phyloP scores from a whole-genome alignment of 2,888 invertebrate species.

The Luffia ferchaultella region DNA sequence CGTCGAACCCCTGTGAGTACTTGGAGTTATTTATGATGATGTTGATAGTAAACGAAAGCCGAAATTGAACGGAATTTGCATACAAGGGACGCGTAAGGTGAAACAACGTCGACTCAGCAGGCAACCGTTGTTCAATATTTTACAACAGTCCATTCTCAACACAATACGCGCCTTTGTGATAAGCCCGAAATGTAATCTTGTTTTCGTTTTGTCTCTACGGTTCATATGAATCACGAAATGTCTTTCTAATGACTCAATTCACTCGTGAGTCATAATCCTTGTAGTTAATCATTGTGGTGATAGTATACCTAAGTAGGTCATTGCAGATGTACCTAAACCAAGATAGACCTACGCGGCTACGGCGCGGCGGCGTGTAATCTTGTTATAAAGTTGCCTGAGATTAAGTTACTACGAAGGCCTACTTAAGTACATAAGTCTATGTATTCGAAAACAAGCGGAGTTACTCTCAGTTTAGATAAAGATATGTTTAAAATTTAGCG shows the following conservation, averaged over 20 bases:
- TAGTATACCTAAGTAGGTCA: background rate
- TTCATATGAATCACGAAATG: background rate
- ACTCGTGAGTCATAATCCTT: background rate
- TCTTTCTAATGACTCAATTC: background rate
- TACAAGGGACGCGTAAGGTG: constrained; percentile 32
- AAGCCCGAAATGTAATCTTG: background rate
- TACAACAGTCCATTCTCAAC: constrained; percentile 4
- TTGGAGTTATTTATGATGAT: constrained; percentile 31
- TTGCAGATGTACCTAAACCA: background rate
- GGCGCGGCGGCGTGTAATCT: background rate
- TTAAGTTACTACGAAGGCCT: background rate
- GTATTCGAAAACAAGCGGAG: too few relatives aligned
- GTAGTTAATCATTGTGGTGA: background rate
- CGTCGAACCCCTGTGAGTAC: constrained; percentile 21
- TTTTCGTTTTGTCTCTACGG: background rate
- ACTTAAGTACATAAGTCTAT: too few relatives aligned
- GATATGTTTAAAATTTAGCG: too few relatives aligned
- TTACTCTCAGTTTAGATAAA: too few relatives aligned
- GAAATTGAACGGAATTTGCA: constrained; percentile 42
- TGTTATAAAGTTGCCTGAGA: background rate
- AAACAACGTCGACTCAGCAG: constrained; percentile 5
- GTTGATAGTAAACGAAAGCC: constrained; percentile 31
- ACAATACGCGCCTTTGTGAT: constrained; percentile 10
- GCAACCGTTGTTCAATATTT: constrained; percentile 16
- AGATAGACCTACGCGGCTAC: background rate